Evolutionary conservation across 2,113 vertebrate genomes (phyloP).

Genomic region (Chaetodon trifascialis): DNA sequence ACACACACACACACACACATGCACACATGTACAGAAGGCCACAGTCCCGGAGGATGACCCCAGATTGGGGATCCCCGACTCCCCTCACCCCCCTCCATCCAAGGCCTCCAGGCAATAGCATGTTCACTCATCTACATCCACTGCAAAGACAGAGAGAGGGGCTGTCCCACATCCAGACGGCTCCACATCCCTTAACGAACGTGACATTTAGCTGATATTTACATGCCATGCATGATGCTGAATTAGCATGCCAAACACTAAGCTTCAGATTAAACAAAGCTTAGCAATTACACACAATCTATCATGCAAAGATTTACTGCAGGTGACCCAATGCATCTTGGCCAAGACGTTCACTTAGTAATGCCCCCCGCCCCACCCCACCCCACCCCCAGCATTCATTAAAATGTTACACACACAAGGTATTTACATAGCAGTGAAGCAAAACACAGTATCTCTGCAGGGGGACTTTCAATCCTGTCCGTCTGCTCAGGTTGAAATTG

Average conservation of each 20-base stretch:
- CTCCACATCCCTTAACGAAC: slow-evolving; percentile 80
- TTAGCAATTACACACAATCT: slow-evolving; percentile 80
- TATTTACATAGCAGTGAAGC: slow-evolving; percentile 69
- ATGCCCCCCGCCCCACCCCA: background rate
- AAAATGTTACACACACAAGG: slow-evolving; percentile 72
- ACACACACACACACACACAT: slow-evolving; percentile 31
- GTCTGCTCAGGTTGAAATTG: slow-evolving; percentile 72
- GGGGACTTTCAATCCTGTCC: slow-evolving; percentile 67
- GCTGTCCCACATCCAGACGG: slow-evolving; percentile 64
- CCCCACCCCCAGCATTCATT: slow-evolving; percentile 64
- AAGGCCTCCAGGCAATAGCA: slow-evolving; percentile 46
- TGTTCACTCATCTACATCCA: slow-evolving; percentile 57
- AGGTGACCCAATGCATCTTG: slow-evolving; percentile 72
- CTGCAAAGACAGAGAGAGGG: slow-evolving; percentile 33
- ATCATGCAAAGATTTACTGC: slow-evolving; percentile 72
- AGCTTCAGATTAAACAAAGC: slow-evolving; percentile 82
- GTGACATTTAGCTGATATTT: slow-evolving; percentile 88
- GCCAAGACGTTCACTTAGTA: slow-evolving; percentile 71
- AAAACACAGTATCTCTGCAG: slow-evolving; percentile 65
- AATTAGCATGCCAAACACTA: slow-evolving; percentile 76
- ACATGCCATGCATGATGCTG: slow-evolving; percentile 73
- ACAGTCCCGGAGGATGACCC: slow-evolving; percentile 55
- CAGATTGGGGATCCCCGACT: slow-evolving; percentile 27
- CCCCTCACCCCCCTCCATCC: background rate
- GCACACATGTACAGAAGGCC: slow-evolving; percentile 29